Evolutionary conservation across 1,140 invertebrate genomes (phyloP).

Genomic region (Asobara japonica): DNA sequence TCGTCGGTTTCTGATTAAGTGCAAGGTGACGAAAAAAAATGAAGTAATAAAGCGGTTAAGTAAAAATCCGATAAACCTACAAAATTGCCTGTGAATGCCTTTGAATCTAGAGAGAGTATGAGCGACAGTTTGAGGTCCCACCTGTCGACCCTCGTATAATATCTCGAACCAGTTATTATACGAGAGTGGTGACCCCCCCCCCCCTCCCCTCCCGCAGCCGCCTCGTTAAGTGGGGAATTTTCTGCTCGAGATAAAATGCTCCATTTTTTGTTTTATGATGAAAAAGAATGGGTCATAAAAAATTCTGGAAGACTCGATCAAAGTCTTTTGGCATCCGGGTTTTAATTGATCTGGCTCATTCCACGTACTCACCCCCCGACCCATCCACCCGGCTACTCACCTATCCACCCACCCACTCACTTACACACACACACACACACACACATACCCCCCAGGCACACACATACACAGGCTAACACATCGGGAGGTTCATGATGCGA

Average conservation of each 20-base stretch:
- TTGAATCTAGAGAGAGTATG: constrained; percentile 35
- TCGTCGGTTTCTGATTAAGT: too few relatives aligned
- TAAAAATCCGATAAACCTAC: neutral
- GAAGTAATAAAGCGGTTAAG: neutral
- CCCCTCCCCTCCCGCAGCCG: constrained; percentile 15
- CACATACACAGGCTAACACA: too few relatives aligned
- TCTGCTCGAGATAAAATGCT: constrained; percentile 29
- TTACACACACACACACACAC: too few relatives aligned
- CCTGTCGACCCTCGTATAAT: constrained; percentile 50
- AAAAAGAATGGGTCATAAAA: neutral
- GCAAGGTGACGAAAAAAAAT: neutral
- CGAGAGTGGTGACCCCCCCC: constrained; percentile 37
- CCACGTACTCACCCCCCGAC: neutral
- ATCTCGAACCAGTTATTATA: constrained; percentile 52
- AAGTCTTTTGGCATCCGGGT: too few relatives aligned
- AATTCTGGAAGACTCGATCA: neutral
- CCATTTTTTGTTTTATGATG: constrained; percentile 5
- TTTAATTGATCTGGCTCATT: too few relatives aligned
- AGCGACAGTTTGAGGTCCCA: constrained; percentile 40
- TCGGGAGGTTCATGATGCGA: too few relatives aligned
- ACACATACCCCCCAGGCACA: too few relatives aligned
- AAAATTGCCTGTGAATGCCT: neutral
- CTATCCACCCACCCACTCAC: too few relatives aligned
- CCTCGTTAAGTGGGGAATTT: constrained; percentile 37
- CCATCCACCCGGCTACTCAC: too few relatives aligned